Percentiles rank a stretch among this genome's conserved stretches.
phyloP scores from a whole-genome alignment of 2,888 invertebrate genomes.

The Xanthia icteritia region DNA sequence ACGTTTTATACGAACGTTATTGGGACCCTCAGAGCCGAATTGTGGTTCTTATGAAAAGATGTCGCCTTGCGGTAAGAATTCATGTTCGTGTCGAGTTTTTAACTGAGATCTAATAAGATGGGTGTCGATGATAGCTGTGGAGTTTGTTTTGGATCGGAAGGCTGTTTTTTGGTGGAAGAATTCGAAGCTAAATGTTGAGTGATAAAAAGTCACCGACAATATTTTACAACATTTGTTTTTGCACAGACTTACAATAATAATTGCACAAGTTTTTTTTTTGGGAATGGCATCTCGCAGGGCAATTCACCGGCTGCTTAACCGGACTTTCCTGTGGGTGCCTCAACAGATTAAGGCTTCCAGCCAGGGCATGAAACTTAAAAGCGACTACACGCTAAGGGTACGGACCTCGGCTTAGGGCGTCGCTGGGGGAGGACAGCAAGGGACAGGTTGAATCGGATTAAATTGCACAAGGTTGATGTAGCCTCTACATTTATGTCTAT shows the following conservation, averaged over 20 bases:
- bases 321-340: no score
- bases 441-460: no score
- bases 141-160: constrained; percentile 5
- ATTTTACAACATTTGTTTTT: background rate
- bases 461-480: no score
- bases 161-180: background rate
- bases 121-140: constrained; percentile 31
- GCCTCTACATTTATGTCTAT: no score
- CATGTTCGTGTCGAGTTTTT: constrained; percentile 56
- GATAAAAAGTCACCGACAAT: background rate
- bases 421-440: no score
- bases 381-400: no score
- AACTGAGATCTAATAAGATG: constrained; percentile 60
- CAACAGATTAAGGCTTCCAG: no score
- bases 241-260: background rate
- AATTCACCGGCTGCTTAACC: no score
- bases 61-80: constrained; percentile 55
- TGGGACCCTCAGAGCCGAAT: constrained; percentile 58
- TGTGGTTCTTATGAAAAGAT: constrained; percentile 67
- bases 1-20: constrained; percentile 68
- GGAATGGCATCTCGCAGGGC: no score
- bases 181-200: background rate
- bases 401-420: no score
- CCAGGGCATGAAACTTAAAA: no score
- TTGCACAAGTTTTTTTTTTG: no score